Conservation (phyloP, 2,113 vertebrate genomes). For the Eupsittula cactorum region DNA sequence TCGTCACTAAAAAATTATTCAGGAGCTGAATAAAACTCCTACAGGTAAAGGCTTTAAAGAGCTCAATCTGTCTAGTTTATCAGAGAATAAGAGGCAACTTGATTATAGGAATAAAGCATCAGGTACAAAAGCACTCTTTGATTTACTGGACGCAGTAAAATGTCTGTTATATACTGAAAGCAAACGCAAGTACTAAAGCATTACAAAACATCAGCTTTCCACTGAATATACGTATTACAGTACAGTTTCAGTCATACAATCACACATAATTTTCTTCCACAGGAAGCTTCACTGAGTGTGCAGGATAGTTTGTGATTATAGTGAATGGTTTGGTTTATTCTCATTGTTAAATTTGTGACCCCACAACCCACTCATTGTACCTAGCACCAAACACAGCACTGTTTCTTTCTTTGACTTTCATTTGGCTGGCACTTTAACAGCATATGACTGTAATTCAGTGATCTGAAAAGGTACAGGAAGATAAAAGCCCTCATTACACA, state of each 20-base stretch:
- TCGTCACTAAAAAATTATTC: not conserved
- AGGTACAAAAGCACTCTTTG: conserved; percentile 11
- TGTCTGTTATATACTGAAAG: not conserved
- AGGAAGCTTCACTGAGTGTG: not conserved
- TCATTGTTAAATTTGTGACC: not conserved
- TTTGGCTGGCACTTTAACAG: conserved; percentile 16
- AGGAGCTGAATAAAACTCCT: not conserved
- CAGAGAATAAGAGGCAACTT: not conserved
- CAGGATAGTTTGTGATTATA: not conserved
- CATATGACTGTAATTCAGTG: not conserved
- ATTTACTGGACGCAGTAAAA: conserved; percentile 16
- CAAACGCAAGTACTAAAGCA: not conserved
- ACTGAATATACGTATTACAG: not conserved
- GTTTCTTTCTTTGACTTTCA: not conserved
- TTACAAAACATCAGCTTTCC: not conserved
- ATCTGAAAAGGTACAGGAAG: conserved; percentile 26
- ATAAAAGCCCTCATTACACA: conserved; percentile 33
- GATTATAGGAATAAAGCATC: conserved; percentile 29
- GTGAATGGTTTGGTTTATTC: not conserved
- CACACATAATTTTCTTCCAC: not conserved
- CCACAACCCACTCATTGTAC: not conserved
- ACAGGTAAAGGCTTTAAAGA: not conserved
- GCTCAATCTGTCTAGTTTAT: conserved; percentile 1
- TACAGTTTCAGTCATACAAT: not conserved
- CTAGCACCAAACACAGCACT: not conserved